Percentiles rank a stretch among this genome's conserved stretches.
Evolutionary conservation across 2,113 vertebrate species (phyloP).

Genomic region (Microtus pennsylvanicus): DNA sequence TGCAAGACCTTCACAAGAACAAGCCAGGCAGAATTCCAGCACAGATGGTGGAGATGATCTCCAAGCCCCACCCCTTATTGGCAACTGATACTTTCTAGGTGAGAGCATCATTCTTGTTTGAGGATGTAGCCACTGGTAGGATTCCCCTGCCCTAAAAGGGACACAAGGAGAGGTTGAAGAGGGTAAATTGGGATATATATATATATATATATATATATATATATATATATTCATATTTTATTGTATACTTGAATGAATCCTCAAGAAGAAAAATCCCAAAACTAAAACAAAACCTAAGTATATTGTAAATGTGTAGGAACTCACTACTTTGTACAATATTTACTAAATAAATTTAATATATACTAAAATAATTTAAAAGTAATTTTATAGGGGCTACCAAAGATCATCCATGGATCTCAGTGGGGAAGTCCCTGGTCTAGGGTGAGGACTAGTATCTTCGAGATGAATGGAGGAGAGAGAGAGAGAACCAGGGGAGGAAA

Average conservation of each 20-base stretch:
- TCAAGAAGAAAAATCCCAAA: not conserved
- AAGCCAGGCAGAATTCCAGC: not conserved
- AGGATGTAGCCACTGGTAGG: not conserved
- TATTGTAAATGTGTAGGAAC: not conserved
- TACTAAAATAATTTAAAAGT: not conserved
- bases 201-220: too few relatives aligned
- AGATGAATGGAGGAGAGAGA: not conserved
- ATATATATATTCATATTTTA: not conserved
- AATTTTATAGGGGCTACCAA: not conserved
- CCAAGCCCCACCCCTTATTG: not conserved
- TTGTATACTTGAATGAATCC: not conserved
- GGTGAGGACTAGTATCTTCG: not conserved
- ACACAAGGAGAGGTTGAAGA: too few relatives aligned
- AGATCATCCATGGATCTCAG: not conserved
- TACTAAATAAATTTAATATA: not conserved
- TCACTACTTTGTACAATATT: not conserved
- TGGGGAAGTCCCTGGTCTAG: not conserved
- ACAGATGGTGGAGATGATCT: too few relatives aligned
- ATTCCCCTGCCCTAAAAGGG: not conserved
- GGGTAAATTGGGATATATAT: not conserved
- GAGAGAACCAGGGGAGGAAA: too few relatives aligned
- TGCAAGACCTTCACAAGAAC: not conserved
- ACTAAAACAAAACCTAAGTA: not conserved
- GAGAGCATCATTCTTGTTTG: not conserved
- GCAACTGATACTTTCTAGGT: not conserved